Base-by-base conservation (phyloP, 2,888 invertebrate genomes). In the Metopia argyrocephala region DNA sequence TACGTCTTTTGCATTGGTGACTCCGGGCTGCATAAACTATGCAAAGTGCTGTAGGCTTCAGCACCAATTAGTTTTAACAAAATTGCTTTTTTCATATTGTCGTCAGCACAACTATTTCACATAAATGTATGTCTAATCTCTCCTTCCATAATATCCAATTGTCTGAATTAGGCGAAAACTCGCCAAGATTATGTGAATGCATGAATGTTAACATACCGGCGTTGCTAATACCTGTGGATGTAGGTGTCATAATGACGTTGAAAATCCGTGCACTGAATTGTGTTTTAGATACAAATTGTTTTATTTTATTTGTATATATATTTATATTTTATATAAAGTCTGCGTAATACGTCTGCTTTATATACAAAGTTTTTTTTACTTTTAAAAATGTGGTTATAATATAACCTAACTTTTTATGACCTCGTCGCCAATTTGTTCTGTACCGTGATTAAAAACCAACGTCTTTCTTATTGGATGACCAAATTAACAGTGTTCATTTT, bases 141-240 rank as follows among this genome's bases (percentile, higher is more conserved):
- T 61, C 38, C 9, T 57, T 57, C 57, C 57, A 57, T 28, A 57
- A 28, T 6, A 28, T 5, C 57, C 56, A 57, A 20, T 57, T 57
- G 7, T 28, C 59, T 3, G 59, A 20, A 20, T 59, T 38, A 9
- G 31, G 59, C 9, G 59, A 38, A 59, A 59, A 59, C 31, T 59
- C 59, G 15, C 61, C 4, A 61, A 45, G 61, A 61, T 23, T 38
- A 23, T 45, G 61, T 45, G 23, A 23, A 15, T 45, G 61, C 61
- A 45, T 61, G 45, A 61, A 61, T 23, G 61, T 45, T 15, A 61
- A 61, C 61, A 45, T 61, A 21, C 25, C 25, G 38, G 61, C 61
- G n/a, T 59, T 59, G 38, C 9, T 38, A 38, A 15, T 38, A 20
- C 59, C 21, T 59, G 31, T n/a, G n/a, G n/a, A n/a, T n/a, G n/a